phyloP scores from a whole-genome alignment of 2,113 vertebrate genomes.

The Chionis minor region DNA sequence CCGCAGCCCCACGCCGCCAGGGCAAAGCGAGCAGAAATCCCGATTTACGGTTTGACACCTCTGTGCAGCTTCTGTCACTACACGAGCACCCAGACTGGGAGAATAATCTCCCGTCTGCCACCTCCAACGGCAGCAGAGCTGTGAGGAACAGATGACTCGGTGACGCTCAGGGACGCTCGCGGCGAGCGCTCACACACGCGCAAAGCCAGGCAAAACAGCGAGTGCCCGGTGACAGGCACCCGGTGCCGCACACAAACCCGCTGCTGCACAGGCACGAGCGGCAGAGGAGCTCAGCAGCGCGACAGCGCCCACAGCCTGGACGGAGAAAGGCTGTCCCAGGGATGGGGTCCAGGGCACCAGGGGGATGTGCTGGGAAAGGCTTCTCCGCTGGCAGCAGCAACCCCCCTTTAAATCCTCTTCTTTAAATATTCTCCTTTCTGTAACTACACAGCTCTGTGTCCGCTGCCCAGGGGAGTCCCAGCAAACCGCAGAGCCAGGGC shows the following conservation, averaged over 20 bases:
- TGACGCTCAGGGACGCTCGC: background rate
- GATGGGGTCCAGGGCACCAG: background rate
- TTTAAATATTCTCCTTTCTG: background rate
- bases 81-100: background rate
- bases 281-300: background rate
- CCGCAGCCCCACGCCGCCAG: background rate
- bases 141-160: background rate
- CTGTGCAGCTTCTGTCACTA: background rate
- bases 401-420: rapidly evolving
- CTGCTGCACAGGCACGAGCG: too few relatives aligned
- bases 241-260: too few relatives aligned
- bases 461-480: background rate
- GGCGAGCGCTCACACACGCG: rapidly evolving
- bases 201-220: background rate
- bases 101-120: background rate
- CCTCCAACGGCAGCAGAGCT: background rate
- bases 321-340: background rate
- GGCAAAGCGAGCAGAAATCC: background rate
- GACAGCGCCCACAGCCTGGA: rapidly evolving
- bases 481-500: background rate
- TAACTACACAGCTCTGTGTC: background rate
- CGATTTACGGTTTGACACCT: background rate
- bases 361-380: rapidly evolving
- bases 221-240: background rate
- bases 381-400: background rate